These are phyloP conservation scores for Nephrocerus scutellatus DNA, from an alignment of 2,888 invertebrate genomes.

Conservation along the genomic window DNA sequence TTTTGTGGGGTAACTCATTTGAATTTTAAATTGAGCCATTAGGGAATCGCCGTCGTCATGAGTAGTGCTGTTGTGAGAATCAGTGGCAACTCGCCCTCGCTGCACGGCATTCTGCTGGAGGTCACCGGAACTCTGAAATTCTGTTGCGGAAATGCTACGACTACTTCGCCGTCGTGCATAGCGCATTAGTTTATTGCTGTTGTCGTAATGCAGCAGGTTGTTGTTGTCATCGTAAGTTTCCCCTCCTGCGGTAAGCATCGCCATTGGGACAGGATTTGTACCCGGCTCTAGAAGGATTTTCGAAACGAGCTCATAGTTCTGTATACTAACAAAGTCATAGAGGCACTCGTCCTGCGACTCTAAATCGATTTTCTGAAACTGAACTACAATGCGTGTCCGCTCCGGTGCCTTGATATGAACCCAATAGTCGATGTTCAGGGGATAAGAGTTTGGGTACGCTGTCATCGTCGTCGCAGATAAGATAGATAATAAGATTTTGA, in stretches of 20 bases:
- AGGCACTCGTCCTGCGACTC: constrained; percentile 71
- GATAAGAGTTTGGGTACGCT: constrained; percentile 63
- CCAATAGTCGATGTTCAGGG: constrained; percentile 65
- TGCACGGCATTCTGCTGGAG: constrained; percentile 12
- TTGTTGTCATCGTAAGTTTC: not conserved
- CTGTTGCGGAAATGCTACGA: constrained; percentile 4
- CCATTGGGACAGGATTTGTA: constrained; percentile 34
- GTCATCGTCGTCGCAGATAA: constrained; percentile 4
- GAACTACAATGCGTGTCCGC: constrained; percentile 60
- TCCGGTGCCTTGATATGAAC: constrained; percentile 60
- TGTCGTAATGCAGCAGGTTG: not conserved
- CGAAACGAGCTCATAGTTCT: constrained; percentile 38
- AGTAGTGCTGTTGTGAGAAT: not conserved
- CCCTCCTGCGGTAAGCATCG: constrained; percentile 27
- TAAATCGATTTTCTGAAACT: constrained; percentile 62
- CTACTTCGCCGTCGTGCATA: not conserved
- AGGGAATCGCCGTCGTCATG: constrained; percentile 16
- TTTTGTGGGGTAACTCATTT: constrained; percentile 10
- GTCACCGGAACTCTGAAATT: constrained; percentile 11
- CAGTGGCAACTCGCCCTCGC: constrained; percentile 4
- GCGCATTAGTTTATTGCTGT: constrained; percentile 5
- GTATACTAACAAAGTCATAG: constrained; percentile 69
- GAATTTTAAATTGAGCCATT: constrained; percentile 13
- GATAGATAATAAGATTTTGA: constrained; percentile 5
- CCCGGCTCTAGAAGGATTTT: constrained; percentile 35